Base-by-base conservation (phyloP, 2,888 invertebrate genomes). In the Patella caerulea region DNA sequence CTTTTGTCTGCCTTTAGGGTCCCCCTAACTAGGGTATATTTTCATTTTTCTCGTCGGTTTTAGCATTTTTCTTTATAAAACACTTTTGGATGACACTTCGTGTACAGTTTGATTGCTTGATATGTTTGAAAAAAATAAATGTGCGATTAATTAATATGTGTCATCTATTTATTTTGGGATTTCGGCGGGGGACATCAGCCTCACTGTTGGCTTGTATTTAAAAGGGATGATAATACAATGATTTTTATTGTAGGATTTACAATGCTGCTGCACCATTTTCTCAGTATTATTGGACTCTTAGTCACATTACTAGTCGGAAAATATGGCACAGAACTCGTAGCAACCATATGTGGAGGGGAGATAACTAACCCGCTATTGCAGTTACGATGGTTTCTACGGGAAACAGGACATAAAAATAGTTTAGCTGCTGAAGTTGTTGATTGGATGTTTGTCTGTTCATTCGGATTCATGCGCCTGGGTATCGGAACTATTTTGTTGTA, bases 361-460 rank as follows among this genome's bases (percentile, higher is more conserved):
- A 78, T 90, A 24, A 89, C 91, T 69, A 91, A 91, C 79, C 92
- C 92, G 0, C 82, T 92, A 7, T 85, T 91, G 14, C 92, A 92
- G 83, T 54, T 87, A n/a, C 87, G 92, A 2, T 92, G 91, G 91
- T 90, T 90, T 78, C 83, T 90, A 14, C 78, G 84, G 15, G 86
- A 89, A 53, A 82, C 86, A 0, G 86, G 86, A 7, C 80, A 79
- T 17, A 84, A 88, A 53, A 77, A 87, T 54, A 86, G 88, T 1
- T 34, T 82, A 52, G 78, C 85, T 5, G 89, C 85, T 0, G 88
- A 89, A 54, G n/a, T 87, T 15, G 87, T 89, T 52, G 90, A 91
- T 77, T 70, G 86, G 29, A 72, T 84, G 12, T 92, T 92, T 81
- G 88, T 92, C 84, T 19, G 85, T 2, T 74, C 86, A 53, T 91